These are phyloP conservation scores for Atherix ibis DNA, from an alignment of 2,888 invertebrate species.

Conservation along the genomic window DNA sequence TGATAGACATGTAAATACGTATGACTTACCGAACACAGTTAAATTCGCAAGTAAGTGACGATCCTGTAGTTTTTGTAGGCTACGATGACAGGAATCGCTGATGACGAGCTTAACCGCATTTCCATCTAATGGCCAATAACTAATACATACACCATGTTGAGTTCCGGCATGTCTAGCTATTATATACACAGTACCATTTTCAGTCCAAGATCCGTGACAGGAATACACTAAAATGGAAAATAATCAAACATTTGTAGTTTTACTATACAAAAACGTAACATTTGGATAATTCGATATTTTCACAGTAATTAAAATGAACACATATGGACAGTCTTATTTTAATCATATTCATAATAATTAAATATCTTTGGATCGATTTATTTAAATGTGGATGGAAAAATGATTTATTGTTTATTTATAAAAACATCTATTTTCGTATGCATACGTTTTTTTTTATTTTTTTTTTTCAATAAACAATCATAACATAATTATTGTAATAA, in stretches of 20 bases:
- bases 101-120: conserved; percentile 28
- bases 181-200: conserved; percentile 71
- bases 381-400: too few species aligned
- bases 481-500: too few species aligned
- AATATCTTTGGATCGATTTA: too few species aligned
- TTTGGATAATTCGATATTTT: too few species aligned
- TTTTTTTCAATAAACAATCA: too few species aligned
- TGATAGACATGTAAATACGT: neutral
- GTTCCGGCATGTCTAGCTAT: conserved; percentile 38
- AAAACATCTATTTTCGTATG: too few species aligned
- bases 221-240: conserved; percentile 50
- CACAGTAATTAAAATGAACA: too few species aligned
- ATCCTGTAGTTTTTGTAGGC: conserved; percentile 28
- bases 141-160: conserved; percentile 32
- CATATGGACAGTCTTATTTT: too few species aligned
- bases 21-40: conserved; percentile 28
- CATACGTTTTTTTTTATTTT: too few species aligned
- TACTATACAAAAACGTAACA: too few species aligned
- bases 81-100: conserved; percentile 32
- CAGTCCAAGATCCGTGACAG: conserved; percentile 80
- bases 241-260: neutral
- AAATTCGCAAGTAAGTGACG: conserved; percentile 32
- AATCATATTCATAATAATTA: too few species aligned
- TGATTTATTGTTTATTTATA: too few species aligned
- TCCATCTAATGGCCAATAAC: conserved; percentile 28